Evolutionary conservation across 2,888 invertebrate genomes (phyloP).

Genomic region (Drosophila stalkeri): DNA sequence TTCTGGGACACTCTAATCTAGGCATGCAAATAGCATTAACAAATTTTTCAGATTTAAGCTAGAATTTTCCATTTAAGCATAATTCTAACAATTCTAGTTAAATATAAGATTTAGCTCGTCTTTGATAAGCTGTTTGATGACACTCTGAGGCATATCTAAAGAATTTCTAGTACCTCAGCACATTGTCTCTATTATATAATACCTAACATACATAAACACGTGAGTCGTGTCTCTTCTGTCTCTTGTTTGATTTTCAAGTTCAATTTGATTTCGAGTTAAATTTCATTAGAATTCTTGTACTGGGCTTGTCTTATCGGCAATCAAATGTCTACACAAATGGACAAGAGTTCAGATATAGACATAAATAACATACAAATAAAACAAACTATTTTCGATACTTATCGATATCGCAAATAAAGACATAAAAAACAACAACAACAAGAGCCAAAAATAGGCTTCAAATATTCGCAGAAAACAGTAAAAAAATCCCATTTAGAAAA

Average conservation of each 20-base stretch:
- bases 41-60: background rate
- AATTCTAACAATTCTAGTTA: background rate
- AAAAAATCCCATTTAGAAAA: constrained; percentile 36
- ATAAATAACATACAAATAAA: constrained; percentile 7
- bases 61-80: background rate
- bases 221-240: constrained; percentile 10
- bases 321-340: constrained; percentile 31
- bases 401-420: constrained; percentile 68
- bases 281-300: constrained; percentile 58
- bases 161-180: constrained; percentile 3
- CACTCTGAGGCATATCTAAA: background rate
- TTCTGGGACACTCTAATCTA: background rate
- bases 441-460: constrained; percentile 35
- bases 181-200: background rate
- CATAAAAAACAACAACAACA: constrained; percentile 43
- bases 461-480: constrained; percentile 49
- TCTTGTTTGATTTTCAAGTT: constrained; percentile 52
- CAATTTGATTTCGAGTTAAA: constrained; percentile 31
- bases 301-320: constrained; percentile 47
- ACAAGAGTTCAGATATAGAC: constrained; percentile 15
- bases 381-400: constrained; percentile 48
- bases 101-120: background rate
- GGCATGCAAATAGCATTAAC: background rate
- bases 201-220: constrained; percentile 22
- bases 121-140: background rate